Percentiles rank a stretch among this genome's conserved stretches.
Evolutionary conservation across 2,797 vertebrate genomes (phyloP).

Genomic region (Capromys pilorides): DNA sequence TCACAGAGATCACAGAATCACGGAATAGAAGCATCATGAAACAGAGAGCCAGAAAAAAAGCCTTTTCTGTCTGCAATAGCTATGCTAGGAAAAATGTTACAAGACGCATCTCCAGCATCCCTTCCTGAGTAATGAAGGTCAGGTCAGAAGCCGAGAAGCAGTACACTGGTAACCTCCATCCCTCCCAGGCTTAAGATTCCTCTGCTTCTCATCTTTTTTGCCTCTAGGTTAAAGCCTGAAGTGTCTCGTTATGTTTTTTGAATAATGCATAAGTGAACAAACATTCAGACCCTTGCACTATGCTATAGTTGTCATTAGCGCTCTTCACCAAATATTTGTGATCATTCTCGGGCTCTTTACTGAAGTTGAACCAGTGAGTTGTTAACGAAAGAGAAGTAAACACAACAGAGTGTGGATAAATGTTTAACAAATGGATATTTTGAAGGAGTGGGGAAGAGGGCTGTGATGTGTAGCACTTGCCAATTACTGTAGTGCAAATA

Average conservation of each 20-base stretch:
- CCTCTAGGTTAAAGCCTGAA: not conserved
- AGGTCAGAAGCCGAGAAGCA: not conserved
- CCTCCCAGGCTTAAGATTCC: not conserved
- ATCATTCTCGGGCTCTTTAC: not conserved
- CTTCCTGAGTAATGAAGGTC: not conserved
- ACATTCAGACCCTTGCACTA: not conserved
- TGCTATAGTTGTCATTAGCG: not conserved
- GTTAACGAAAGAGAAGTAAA: not conserved
- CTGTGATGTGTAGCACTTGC: not conserved
- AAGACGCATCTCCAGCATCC: not conserved
- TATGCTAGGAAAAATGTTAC: not conserved
- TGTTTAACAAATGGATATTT: not conserved
- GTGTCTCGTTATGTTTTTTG: not conserved
- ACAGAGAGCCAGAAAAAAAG: not conserved
- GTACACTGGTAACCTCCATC: not conserved
- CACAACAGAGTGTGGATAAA: not conserved
- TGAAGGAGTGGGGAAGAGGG: not conserved
- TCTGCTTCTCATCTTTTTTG: not conserved
- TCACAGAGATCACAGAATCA: not conserved
- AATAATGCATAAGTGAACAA: not conserved
- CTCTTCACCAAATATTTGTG: not conserved
- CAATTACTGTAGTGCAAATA: not conserved
- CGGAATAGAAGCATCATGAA: not conserved
- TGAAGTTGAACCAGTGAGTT: not conserved
- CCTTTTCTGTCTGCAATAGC: not conserved